Evolutionary conservation across 37 sponge, comb jelly and placozoan species (phyloP).

Genomic region (Beroe ovata): DNA sequence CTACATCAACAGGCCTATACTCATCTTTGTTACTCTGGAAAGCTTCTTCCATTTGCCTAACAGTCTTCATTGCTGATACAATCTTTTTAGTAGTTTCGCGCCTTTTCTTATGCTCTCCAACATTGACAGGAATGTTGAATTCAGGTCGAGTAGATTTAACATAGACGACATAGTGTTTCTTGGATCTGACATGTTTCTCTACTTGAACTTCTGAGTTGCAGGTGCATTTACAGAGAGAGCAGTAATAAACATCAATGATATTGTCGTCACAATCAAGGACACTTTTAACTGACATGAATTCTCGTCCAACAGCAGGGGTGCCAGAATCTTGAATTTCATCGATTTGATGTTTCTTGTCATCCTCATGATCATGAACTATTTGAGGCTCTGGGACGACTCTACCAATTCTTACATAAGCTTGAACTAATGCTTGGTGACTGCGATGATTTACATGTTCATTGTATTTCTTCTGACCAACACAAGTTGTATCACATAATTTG

Average conservation of each 20-base stretch:
- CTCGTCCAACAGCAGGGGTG: constrained; percentile 55
- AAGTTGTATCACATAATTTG: constrained; percentile 14
- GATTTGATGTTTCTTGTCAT: background rate
- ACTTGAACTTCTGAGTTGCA: constrained; percentile 51
- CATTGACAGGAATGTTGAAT: background rate
- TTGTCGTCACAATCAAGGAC: background rate
- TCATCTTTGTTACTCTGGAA: background rate
- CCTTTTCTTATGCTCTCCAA: constrained; percentile 40
- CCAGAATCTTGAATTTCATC: constrained; percentile 42
- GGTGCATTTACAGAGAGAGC: constrained; percentile 27
- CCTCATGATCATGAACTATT: constrained; percentile 26
- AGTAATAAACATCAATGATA: background rate
- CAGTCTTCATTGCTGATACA: constrained; percentile 3
- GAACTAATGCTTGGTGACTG: background rate
- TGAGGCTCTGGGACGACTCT: constrained; percentile 15
- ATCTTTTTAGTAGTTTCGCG: constrained; percentile 25
- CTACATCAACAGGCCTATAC: background rate
- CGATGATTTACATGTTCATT: constrained; percentile 30
- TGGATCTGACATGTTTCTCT: constrained; percentile 49
- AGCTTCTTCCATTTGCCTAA: constrained; percentile 22
- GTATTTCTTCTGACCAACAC: background rate
- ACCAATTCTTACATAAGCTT: constrained; percentile 23
- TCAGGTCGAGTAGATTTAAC: constrained; percentile 26
- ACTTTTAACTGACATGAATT: constrained; percentile 37
- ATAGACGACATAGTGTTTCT: constrained; percentile 36